Conservation (phyloP, 1,140 invertebrate genomes). For the Trialeurodes vaporariorum region DNA sequence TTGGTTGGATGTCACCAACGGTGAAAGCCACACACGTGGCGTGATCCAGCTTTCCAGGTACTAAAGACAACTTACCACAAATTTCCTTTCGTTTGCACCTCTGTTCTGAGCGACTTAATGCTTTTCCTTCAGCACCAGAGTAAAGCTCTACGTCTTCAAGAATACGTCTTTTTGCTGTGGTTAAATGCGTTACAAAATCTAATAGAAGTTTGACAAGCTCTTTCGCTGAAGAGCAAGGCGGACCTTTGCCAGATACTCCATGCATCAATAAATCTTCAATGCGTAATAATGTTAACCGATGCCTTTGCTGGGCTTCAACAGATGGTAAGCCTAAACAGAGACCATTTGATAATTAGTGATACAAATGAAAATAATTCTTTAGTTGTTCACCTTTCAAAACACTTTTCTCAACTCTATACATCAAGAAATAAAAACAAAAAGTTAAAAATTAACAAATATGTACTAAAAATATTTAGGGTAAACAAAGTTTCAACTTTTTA, state of each 20-base stretch:
- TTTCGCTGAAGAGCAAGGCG: slow-evolving; percentile 40
- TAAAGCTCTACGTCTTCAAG: slow-evolving; percentile 73
- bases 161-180: slow-evolving; percentile 61
- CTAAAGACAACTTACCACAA: slow-evolving; percentile 54
- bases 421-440: too few species aligned
- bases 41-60: slow-evolving; percentile 89
- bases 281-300: slow-evolving; percentile 62
- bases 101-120: slow-evolving; percentile 47
- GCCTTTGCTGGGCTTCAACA: slow-evolving; percentile 67
- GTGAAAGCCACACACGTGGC: slow-evolving; percentile 75
- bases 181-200: slow-evolving; percentile 63
- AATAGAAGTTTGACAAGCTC: slow-evolving; percentile 60
- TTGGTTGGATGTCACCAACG: slow-evolving; percentile 38
- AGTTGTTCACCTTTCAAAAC: too few species aligned
- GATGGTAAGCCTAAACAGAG: slow-evolving; percentile 54
- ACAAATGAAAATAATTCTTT: too few species aligned
- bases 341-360: too few species aligned
- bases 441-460: too few species aligned
- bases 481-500: too few species aligned
- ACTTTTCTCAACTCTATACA: too few species aligned
- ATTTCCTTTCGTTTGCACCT: slow-evolving; percentile 52
- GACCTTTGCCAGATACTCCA: slow-evolving; percentile 52
- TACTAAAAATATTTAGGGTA: too few species aligned
- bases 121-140: slow-evolving; percentile 41
- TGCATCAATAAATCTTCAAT: slow-evolving; percentile 68